phyloP scores from a whole-genome alignment of 2,113 vertebrate species.

The Willisornis vidua region DNA sequence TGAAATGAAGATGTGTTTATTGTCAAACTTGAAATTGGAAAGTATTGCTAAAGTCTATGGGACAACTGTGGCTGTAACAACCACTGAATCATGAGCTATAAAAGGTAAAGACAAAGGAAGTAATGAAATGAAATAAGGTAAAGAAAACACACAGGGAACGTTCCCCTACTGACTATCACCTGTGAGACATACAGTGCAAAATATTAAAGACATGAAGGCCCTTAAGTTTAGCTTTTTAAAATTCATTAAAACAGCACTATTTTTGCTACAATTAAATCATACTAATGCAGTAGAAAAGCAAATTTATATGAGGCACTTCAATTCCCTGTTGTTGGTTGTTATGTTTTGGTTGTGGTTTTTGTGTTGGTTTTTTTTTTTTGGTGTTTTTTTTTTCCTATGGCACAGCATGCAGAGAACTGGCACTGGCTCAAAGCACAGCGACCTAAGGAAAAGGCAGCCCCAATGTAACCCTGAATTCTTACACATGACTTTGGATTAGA shows the following conservation, averaged over 20 bases:
- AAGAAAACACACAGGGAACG: neutral
- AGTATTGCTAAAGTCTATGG: neutral
- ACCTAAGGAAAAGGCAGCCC: neutral
- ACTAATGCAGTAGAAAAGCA: neutral
- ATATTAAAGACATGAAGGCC: neutral
- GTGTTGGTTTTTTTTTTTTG: neutral
- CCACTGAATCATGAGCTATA: rapidly evolving
- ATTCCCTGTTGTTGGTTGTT: neutral
- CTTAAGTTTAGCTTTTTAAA: neutral
- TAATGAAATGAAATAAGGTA: neutral
- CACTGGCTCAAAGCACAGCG: neutral
- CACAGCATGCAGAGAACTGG: neutral
- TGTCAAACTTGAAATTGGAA: neutral
- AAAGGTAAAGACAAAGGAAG: neutral
- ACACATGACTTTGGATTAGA: neutral
- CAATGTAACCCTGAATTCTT: neutral
- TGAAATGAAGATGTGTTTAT: neutral
- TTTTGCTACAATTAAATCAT: neutral
- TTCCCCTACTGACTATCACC: too few relatives aligned
- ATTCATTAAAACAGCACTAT: neutral
- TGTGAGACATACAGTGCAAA: neutral
- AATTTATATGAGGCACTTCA: neutral
- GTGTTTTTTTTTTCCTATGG: neutral
- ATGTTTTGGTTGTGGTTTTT: neutral
- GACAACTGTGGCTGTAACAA: neutral